Evolutionary conservation across 1,140 invertebrate species (phyloP), one percentile per base, ranked within the genome.

Genomic region (Polypedilum pembai): DNA sequence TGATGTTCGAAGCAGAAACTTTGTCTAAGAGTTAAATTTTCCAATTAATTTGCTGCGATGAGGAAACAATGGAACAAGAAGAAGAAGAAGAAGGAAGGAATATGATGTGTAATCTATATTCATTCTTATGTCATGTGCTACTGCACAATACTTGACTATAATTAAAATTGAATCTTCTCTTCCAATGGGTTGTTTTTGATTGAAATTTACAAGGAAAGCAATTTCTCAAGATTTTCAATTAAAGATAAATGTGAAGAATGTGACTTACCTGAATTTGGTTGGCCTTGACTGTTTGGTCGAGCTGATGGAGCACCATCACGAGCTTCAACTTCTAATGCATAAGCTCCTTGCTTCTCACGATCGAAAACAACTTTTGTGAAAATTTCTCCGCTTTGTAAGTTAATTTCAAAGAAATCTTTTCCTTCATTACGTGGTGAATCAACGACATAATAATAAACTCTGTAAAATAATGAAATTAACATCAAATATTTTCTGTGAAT

Each of bases 381-480:
- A 77, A 98, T 92, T 83, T 96, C 94, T 0, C 95, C 95, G 12
- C 93, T 94, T 80, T 96, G 91, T 80, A 90, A 87, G 84, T 96
- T 95, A 81, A 98, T 96, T 83, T 95, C 92, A 83, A 97, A 98
- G 84, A 92, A 96, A 82, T 95, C 92, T 82, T 95, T 95, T 74
- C 94, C 94, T 80, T 95, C 93, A 83, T 95, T 96, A 75, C 91
- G 88, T 17, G 88, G 88, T 56, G 92, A 96, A 79, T 95, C 90
- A 66, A 95, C 94, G 74, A 98, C 92, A 80, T 92, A 94, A 83
- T 95, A 95, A 77, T 92, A 93, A 45, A 94, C 92, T 92, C 94
- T 66, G 17, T 69, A 18, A 21, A 69, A 10, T 20, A 10, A 15
- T 56, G 45, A 56, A 15, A n/a, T 56, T 12, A 56, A 15, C 4